Percentiles rank a stretch among this genome's conserved stretches.
phyloP scores from a whole-genome alignment of 1,140 invertebrate genomes.

The Euborellia annulipes region DNA sequence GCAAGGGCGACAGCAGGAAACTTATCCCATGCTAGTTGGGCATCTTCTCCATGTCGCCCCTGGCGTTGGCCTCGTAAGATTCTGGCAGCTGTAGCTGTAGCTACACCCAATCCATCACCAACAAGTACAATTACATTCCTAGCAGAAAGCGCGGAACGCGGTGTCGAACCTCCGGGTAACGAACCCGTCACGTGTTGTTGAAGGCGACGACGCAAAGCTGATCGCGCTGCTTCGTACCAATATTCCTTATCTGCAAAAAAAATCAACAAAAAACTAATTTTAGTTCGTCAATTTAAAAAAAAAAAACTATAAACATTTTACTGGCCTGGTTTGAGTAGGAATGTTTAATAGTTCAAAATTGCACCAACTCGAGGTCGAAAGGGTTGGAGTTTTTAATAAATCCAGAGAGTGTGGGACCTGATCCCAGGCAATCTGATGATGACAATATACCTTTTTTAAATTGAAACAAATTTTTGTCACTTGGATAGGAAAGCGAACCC shows the following conservation, averaged over 20 bases:
- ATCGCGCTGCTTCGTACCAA: conserved; percentile 17
- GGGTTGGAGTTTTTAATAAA: too few relatives aligned
- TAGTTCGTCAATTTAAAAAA: too few relatives aligned
- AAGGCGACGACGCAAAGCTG: conserved; percentile 1
- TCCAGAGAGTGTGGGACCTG: too few relatives aligned
- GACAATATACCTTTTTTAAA: too few relatives aligned
- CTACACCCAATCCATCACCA: conserved; percentile 66
- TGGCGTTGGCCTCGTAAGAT: conserved; percentile 39
- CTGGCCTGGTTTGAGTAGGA: too few relatives aligned
- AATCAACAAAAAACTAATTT: too few relatives aligned
- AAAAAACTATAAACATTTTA: too few relatives aligned
- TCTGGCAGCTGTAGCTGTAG: conserved; percentile 56
- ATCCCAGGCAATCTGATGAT: too few relatives aligned
- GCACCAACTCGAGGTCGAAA: too few relatives aligned
- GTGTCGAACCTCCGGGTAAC: neutral
- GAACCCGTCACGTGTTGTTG: neutral
- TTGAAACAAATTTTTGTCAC: too few relatives aligned
- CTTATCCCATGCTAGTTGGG: conserved; percentile 48
- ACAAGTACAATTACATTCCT: conserved; percentile 61
- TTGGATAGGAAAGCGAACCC: too few relatives aligned
- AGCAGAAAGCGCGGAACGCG: conserved; percentile 14
- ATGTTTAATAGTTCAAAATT: too few relatives aligned
- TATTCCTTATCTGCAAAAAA: conserved; percentile 13
- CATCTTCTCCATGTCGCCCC: conserved; percentile 41
- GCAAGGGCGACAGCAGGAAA: conserved; percentile 54